Evolutionary conservation across 2,888 invertebrate species (phyloP).

Genomic region (Osmoderma eremita): DNA sequence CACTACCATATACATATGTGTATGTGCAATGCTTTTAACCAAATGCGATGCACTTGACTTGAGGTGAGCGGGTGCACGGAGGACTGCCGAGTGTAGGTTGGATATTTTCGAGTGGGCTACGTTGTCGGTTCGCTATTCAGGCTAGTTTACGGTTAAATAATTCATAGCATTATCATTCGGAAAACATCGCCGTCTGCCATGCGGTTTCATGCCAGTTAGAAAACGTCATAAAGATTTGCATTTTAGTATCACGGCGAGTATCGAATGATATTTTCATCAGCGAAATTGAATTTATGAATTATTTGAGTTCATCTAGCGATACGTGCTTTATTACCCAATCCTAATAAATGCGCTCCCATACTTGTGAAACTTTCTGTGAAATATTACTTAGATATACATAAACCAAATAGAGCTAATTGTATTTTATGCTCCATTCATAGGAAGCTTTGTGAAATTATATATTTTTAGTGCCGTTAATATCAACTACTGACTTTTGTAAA

Average conservation of each 20-base stretch:
- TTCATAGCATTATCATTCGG: slow-evolving; percentile 38
- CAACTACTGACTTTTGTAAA: too few species aligned
- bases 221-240: slow-evolving; percentile 33
- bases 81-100: slow-evolving; percentile 14
- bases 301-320: slow-evolving; percentile 16
- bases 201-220: slow-evolving; percentile 22
- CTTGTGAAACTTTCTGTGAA: too few species aligned
- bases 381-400: too few species aligned
- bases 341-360: neutral
- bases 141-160: slow-evolving; percentile 37
- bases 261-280: slow-evolving; percentile 31
- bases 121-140: slow-evolving; percentile 17
- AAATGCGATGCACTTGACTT: slow-evolving; percentile 45
- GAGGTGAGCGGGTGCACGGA: slow-evolving; percentile 29
- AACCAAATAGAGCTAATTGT: too few species aligned
- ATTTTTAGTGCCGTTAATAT: too few species aligned
- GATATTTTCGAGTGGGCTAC: slow-evolving; percentile 39
- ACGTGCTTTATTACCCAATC: neutral
- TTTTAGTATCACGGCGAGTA: slow-evolving; percentile 18
- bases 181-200: slow-evolving; percentile 22
- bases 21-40: slow-evolving; percentile 41
- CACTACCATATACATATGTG: slow-evolving; percentile 6
- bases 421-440: too few species aligned
- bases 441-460: too few species aligned
- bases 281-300: slow-evolving; percentile 30